Evolutionary conservation across 2,113 vertebrate species (phyloP).

Genomic region (Paralichthys olivaceus): DNA sequence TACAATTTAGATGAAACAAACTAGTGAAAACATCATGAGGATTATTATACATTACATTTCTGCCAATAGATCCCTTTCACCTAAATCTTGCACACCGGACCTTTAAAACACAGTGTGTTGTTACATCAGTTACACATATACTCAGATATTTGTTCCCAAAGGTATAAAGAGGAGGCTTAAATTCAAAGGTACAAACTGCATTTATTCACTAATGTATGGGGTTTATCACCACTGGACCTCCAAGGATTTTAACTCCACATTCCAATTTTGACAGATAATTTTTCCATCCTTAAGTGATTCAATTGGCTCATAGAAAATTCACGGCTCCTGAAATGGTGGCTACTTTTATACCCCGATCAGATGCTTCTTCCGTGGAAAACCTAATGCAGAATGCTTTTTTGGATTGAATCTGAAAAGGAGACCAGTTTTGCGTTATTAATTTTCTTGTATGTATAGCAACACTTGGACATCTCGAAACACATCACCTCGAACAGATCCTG

Average conservation of each 20-base stretch:
- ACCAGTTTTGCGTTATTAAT: constrained; percentile 15
- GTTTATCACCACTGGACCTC: constrained; percentile 10
- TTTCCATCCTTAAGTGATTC: constrained; percentile 18
- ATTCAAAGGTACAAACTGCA: neutral
- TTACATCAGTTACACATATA: no score
- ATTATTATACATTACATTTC: no score
- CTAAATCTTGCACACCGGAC: no score
- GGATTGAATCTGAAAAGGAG: constrained; percentile 10
- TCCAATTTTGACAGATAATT: constrained; percentile 13
- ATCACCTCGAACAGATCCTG: constrained; percentile 20
- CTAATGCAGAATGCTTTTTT: constrained; percentile 25
- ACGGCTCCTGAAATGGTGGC: constrained; percentile 19
- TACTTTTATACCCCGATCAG: constrained; percentile 56
- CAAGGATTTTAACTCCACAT: constrained; percentile 11
- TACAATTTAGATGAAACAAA: no score
- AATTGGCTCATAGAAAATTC: constrained; percentile 6
- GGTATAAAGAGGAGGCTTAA: neutral
- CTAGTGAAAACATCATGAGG: no score
- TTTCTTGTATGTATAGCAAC: constrained; percentile 34
- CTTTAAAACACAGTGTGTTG: no score
- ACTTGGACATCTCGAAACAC: constrained; percentile 7
- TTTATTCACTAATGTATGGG: neutral
- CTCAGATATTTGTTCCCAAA: no score
- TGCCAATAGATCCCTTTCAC: no score
- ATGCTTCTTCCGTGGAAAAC: constrained; percentile 27